Base-by-base conservation (phyloP, 1,140 invertebrate genomes). In the Atta colombica region DNA sequence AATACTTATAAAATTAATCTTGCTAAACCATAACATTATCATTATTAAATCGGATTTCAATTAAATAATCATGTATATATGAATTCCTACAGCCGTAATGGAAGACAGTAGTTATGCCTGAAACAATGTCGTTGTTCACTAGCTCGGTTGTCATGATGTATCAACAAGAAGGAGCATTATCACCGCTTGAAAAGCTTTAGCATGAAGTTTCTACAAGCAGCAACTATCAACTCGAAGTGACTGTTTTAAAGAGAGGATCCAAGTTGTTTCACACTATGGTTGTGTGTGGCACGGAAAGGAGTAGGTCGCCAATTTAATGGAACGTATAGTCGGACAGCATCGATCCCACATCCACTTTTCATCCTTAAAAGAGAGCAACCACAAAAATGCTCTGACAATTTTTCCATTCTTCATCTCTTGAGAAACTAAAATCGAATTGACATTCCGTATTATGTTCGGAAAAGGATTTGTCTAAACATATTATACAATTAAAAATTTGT, bases 391-490 rank as follows among this genome's bases (percentile, higher is more conserved):
- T 45, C 39, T 77, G 45, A 60, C 72, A 35, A 25, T 68, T 10
- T 66, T 25, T 0, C 21, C 2, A 0, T 51, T 69, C 39, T 60
- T 66, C 28, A 25, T 25, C 35, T 68, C 31, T 21, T 8, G n/a
- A n/a, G 25, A 77, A 90, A 90, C 72, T 91, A 84, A 90, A 75
- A 88, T 91, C 84, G 58, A 86, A 81, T 68, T 61, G 68, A 85
- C 58, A 31, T 28, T 71, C 51, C 45, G 6, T 25, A 25, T 7
- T 49, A 25, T 18, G 14, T 58, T 60, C 14, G 4, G 16, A 66
- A 75, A 75, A 39, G 49, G 72, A 89, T 88, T 68, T 45, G 3
- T 28, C 16, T 81, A 21, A 55, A 71, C 18, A 31, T 18, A 65
- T 31, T 10, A 45, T 53, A 28, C 63, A 0, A 31, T 21, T 78